phyloP scores from a whole-genome alignment of 2,113 vertebrate genomes.

The Gymnogyps californianus region DNA sequence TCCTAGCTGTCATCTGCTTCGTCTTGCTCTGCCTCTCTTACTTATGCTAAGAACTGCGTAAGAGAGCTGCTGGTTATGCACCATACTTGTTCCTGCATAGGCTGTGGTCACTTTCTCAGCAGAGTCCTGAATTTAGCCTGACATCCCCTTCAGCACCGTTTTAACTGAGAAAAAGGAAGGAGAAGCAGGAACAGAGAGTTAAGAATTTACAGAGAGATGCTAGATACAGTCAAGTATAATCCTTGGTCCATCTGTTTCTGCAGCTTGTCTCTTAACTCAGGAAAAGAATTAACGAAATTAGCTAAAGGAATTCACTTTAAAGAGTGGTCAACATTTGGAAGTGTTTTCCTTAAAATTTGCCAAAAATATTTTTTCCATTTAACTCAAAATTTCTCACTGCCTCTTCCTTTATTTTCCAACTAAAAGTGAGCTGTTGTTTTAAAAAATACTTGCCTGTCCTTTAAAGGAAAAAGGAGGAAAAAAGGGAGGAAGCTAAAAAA shows the following conservation, averaged over 20 bases:
- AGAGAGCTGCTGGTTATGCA: background rate
- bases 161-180: background rate
- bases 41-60: background rate
- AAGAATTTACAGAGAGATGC: background rate
- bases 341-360: background rate
- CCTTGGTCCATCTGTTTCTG: background rate
- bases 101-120: background rate
- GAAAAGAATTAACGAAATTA: background rate
- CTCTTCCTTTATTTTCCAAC: background rate
- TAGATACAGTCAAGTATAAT: background rate
- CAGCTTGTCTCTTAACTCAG: background rate
- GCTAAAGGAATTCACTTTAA: background rate
- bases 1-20: background rate
- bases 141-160: background rate
- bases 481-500: background rate
- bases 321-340: background rate
- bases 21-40: background rate
- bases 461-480: background rate
- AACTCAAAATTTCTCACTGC: background rate
- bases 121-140: background rate
- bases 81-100: background rate
- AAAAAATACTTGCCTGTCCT: background rate
- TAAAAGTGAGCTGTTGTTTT: background rate
- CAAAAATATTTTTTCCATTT: conserved; percentile 4
- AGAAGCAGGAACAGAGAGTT: background rate